Conservation (phyloP, 2,888 invertebrate genomes). For the Trichopoda pennipes region DNA sequence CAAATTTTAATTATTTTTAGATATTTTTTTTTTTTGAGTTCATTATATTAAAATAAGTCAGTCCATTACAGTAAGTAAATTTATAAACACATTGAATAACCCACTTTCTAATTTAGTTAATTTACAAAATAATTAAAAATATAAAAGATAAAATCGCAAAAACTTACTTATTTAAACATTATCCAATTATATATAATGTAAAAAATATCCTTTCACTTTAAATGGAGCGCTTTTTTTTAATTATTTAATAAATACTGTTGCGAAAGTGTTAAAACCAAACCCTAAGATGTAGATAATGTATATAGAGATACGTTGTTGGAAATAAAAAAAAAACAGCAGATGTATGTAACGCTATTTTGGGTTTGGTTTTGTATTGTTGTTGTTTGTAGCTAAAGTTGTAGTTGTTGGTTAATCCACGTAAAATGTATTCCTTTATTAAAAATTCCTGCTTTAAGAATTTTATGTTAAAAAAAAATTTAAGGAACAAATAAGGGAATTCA, state of each 20-base stretch:
- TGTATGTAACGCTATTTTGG: background rate
- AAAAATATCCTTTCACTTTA: conserved; percentile 75
- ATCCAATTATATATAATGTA: conserved; percentile 76
- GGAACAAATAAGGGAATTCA: conserved; percentile 55
- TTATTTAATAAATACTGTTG: conserved; percentile 7
- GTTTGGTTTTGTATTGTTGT: background rate
- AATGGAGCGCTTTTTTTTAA: conserved; percentile 13
- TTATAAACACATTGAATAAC: too few species aligned
- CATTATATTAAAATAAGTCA: too few species aligned
- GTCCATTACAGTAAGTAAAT: too few species aligned
- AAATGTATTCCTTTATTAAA: conserved; percentile 73
- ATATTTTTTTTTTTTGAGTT: too few species aligned
- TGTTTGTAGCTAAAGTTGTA: background rate
- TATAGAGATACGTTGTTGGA: too few species aligned
- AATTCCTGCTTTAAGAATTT: conserved; percentile 19
- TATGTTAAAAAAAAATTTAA: conserved; percentile 12
- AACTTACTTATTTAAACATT: conserved; percentile 78
- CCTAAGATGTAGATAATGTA: background rate
- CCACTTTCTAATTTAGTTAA: conserved; percentile 25
- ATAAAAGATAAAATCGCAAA: conserved; percentile 8
- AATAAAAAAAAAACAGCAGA: conserved; percentile 2
- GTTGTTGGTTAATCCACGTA: conserved; percentile 72
- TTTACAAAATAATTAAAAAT: conserved; percentile 9
- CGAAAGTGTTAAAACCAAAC: conserved; percentile 36
- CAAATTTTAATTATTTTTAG: too few species aligned